Evolutionary conservation across 2,888 invertebrate genomes (phyloP), one percentile per base, ranked within the genome.

Genomic region (Galerucella calmariensis): DNA sequence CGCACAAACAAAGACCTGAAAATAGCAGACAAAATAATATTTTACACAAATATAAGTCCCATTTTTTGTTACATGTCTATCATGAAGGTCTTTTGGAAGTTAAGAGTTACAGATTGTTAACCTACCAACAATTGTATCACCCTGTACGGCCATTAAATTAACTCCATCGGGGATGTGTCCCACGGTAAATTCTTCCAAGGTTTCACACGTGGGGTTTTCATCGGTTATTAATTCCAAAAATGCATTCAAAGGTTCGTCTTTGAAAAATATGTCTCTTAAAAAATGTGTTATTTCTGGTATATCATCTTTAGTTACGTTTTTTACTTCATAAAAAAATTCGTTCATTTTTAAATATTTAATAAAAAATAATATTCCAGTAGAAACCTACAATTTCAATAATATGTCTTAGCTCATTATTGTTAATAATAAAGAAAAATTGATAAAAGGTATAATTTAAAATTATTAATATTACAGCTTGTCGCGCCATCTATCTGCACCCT

Each of bases 211-310:
- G 12, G 70, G 70, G 41, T 67, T 74, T 9, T 74, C 71, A 5
- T 70, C 70, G n/a, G 59, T 71, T 12, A 74, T 35, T 44, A 74
- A 61, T 58, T 74, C 46, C 67, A 74, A 63, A 56, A 62, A 67
- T 6, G 74, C 20, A 24, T 74, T 74, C 16, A 74, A 41, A 2
- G 74, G 74, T 63, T 74, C 74, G 48, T 74, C 74, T 61, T 67
- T 67, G 63, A 74, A 74, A 41, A 74, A 74, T 20, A 67, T 56
- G 24, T 16, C n/a, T 41, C 74, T 46, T 44, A 74, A 67, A 35
- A 56, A 71, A 3, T 35, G 27, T 1, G 63, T 48, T 44, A 74
- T 71, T 58, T 67, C 53, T 44, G 70, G 27, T 58, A 46, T 69
- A 51, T 74, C 44, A 6, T 58, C 62, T 61, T 67, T 41, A 16